Conservation (phyloP, 1,140 invertebrate genomes). For the Zaprionus lachaisei region DNA sequence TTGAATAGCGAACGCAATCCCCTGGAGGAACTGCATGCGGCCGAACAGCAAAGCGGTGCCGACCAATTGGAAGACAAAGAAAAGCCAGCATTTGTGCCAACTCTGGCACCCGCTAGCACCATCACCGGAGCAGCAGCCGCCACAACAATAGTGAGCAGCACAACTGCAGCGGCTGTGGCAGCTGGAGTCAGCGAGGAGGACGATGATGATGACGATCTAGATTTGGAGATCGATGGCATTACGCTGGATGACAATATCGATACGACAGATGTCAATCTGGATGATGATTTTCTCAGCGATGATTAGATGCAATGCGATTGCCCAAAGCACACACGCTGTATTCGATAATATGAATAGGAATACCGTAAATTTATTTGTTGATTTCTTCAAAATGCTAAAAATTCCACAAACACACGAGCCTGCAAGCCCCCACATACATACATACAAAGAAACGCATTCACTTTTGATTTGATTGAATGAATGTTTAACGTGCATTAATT, state of each 20-base stretch:
- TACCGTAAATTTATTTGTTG: constrained; percentile 56
- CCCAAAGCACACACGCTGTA: constrained; percentile 42
- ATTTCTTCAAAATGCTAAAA: constrained; percentile 54
- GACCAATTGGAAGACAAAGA: constrained; percentile 56
- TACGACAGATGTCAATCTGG: constrained; percentile 85
- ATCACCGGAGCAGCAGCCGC: constrained; percentile 33
- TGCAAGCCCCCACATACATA: constrained; percentile 11
- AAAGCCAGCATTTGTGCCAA: constrained; percentile 57
- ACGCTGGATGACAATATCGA: constrained; percentile 89
- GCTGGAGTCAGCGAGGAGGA: constrained; percentile 74
- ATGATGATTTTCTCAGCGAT: constrained; percentile 80
- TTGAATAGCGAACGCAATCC: constrained; percentile 90
- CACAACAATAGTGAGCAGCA: not conserved
- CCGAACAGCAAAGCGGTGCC: constrained; percentile 56
- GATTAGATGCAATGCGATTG: constrained; percentile 54
- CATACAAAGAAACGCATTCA: constrained; percentile 55
- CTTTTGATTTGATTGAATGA: constrained; percentile 74
- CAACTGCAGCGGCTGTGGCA: constrained; percentile 45
- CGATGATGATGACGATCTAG: constrained; percentile 86
- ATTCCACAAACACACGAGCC: constrained; percentile 54
- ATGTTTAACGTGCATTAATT: constrained; percentile 68
- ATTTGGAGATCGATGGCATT: constrained; percentile 87
- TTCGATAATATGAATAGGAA: constrained; percentile 52
- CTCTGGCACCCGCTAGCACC: constrained; percentile 23
- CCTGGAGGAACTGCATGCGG: constrained; percentile 88